Base-by-base conservation (phyloP, 2,113 vertebrate species). In the Camarhynchus parvulus region DNA sequence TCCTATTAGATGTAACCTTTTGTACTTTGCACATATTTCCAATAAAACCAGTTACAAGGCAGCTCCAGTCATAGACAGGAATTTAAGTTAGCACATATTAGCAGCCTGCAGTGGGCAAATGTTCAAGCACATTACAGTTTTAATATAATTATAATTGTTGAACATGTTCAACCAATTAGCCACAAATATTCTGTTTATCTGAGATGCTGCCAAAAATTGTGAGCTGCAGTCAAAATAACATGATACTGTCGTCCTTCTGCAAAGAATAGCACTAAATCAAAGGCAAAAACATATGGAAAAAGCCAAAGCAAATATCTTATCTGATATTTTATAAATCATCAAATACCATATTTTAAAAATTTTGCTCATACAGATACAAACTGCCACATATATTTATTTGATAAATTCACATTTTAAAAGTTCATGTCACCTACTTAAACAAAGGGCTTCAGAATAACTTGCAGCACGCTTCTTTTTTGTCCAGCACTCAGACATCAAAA, bases 91-190 rank as follows among this genome's bases (percentile, higher is more conserved):
- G 79, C 62, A 88, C 75, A 39, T 66, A 94, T 61, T 25, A 97
- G 92, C 89, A 96, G 96, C 95, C 95, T 75, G n/a, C 72, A 55
- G 80, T 68, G 97, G 96, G 96, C 97, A 97, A 97, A 95, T 68
- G 94, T 96, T 97, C 95, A 97, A 97, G 90, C 88, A 89, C 90
- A 94, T 98, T 97, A 98, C 19, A 0, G 93, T 70, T 97, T 97
- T 97, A 96, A 98, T 97, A 97, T 80, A 96, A 97, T 97, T 97
- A 96, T 96, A 97, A 97, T 97, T 94, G 95, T 94, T 97, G 95
- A 97, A 97, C 94, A 97, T 94, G 91, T 82, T 97, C 97, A 96
- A 96, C 96, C 96, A 98, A 98, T 98, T 97, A 98, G 97, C 95
- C 90, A 95, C 96, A 98, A 97, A 96, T 97, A 97, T 96, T 96